Evolutionary conservation across 2,888 invertebrate species (phyloP), one percentile per base, ranked within the genome.

Genomic region (Mythimna pallens): DNA sequence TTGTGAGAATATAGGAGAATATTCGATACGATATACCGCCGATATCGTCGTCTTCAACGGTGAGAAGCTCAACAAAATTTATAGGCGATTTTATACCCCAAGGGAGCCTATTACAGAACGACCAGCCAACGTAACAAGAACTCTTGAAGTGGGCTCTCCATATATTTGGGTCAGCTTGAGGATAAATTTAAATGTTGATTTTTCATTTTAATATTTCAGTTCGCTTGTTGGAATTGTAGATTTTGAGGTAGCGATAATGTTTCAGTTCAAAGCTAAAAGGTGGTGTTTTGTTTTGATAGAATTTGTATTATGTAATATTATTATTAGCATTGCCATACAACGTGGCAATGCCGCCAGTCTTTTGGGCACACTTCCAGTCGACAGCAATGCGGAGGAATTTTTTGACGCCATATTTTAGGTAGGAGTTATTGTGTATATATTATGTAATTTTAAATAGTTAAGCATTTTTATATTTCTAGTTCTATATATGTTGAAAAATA

Each of bases 21-120:
- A 83, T 82, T 83, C 85, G 87, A 84, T 83, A 85, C 86, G 84
- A 73, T 83, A 81, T 76, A 86, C 82, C 78, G 67, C 78, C 87
- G 84, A 87, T 86, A 88, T 85, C 80, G 86, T 76, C 83, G 85
- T 84, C 86, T 85, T 84, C 80, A 82, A 76, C 76, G 65, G 70
- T 71, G 66, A 80, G 78, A 65, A 83, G 89, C 88, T 92, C 90
- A 93, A 93, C 89, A 89, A 90, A 94, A 94, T 94, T 94, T 94
- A 94, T 92, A 89, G 87, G 80, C 90, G 90, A 91, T 92, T 93
- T 93, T 92, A 92, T 93, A 90, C 91, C 93, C 92, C 90, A 86
- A 84, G 92, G 92, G 93, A 93, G 90, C 91, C 90, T 91, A 93
- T 94, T 93, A 94, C 90, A 80, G 70, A 75, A 78, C 78, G 70